phyloP scores from a whole-genome alignment of 2,797 vertebrate genomes.

The Rhynchotus rufescens region DNA sequence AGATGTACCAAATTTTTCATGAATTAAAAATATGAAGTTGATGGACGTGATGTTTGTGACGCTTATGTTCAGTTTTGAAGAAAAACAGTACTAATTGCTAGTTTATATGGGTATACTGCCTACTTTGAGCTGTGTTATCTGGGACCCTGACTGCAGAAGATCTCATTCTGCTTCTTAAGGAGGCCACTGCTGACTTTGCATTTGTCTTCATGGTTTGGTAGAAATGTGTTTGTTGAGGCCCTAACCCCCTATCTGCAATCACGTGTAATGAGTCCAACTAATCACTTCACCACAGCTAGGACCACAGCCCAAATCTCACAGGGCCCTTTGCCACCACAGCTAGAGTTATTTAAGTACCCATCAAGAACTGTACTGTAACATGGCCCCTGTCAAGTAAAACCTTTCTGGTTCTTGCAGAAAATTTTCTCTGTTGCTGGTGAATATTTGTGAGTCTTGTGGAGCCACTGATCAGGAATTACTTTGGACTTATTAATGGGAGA shows the following conservation, averaged over 20 bases:
- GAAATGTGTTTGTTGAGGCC: neutral
- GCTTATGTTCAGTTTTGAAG: neutral
- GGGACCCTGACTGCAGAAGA: fast-evolving
- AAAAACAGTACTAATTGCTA: neutral
- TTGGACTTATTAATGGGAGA: neutral
- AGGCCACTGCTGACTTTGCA: neutral
- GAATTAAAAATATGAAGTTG: neutral
- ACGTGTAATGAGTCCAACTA: no score
- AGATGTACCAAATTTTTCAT: neutral
- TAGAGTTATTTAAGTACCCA: neutral
- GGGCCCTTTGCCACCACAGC: neutral
- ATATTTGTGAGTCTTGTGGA: neutral
- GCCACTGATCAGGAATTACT: neutral
- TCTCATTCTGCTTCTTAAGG: neutral
- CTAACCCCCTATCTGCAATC: neutral
- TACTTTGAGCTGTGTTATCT: neutral
- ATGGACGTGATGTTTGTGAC: neutral
- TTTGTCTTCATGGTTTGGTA: neutral
- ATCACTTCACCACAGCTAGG: neutral
- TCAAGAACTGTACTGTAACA: neutral
- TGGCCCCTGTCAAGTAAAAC: neutral
- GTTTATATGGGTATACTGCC: neutral
- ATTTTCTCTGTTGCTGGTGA: neutral
- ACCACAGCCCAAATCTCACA: fast-evolving
- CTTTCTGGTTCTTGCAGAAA: neutral